Base-by-base conservation (phyloP, 1,140 invertebrate genomes). In the Macrobrachium nipponense region DNA sequence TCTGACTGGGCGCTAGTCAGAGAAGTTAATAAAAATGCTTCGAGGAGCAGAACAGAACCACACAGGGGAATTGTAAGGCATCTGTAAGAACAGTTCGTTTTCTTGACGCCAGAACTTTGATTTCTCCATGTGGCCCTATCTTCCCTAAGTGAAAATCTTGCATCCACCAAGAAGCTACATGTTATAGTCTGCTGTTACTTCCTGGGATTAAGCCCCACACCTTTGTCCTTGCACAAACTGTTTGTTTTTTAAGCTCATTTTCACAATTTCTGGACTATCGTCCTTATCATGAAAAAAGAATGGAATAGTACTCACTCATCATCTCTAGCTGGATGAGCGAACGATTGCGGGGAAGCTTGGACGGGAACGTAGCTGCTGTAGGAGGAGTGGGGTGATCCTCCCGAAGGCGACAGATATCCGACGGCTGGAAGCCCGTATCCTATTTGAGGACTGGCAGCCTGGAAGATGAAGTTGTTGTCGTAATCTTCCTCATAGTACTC, bases 251-350 rank as follows among this genome's bases (percentile, higher is more conserved):
- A 36, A 36, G 12, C 43, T 17, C 70, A 18, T 44, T 36, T 44
- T 12, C 66, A 11, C 66, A 0, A 20, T 12, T 36, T 23, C 66
- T 17, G 12, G 10, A 20, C 12, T 36, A 73, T 17, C 18, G 23
- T 5, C 70, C 15, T 27, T 5, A 17, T 36, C 18, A 27, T 17
- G 12, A 36, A 36, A 14, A 1, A 77, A 20, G 10, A 14, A 8
- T n/a, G n/a, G n/a, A n/a, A 18, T 20, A 10, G 17, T 2, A 87
- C 86, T 87, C 43, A 87, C 87, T 80, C 72, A 76, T 87, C 87
- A 43, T 87, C 80, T 44, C 87, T 62, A 27, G 87, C 87, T 8
- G 81, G 81, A 10, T 83, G 80, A 20, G 12, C 36, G 58, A 66
- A 77, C 2, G 51, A 27, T 2, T 66, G 59, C 11, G 11, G 66